Conservation (phyloP, 2,113 vertebrate genomes). For the Corydoras maculifer region DNA sequence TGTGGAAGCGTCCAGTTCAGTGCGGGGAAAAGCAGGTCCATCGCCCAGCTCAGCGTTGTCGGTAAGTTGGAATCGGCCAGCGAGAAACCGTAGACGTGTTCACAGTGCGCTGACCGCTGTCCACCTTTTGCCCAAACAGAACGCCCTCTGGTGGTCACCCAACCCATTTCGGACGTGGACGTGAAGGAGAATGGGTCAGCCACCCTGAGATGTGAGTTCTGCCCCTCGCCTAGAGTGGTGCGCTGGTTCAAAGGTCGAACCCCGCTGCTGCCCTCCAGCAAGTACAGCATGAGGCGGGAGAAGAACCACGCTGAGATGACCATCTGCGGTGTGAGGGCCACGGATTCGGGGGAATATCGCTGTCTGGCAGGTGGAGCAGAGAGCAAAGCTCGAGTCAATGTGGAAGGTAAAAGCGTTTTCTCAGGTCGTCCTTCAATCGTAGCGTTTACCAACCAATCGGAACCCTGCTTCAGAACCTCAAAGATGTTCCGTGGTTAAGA, state of each 20-base stretch:
- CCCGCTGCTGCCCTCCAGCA: conserved; percentile 68
- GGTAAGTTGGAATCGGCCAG: conserved; percentile 57
- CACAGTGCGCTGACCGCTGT: not conserved
- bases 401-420: conserved; percentile 68
- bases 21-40: conserved; percentile 86
- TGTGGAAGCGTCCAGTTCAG: conserved; percentile 79
- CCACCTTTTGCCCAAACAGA: conserved; percentile 58
- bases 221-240: conserved; percentile 79
- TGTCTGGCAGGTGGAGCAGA: conserved; percentile 78
- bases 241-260: conserved; percentile 83
- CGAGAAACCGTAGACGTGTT: not conserved
- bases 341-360: conserved; percentile 77
- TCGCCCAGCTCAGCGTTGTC: conserved; percentile 77
- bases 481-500: not conserved
- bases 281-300: conserved; percentile 74
- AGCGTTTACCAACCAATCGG: too few relatives aligned
- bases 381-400: conserved; percentile 70
- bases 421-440: not conserved
- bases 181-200: conserved; percentile 76
- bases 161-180: conserved; percentile 73
- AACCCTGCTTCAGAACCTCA: too few relatives aligned
- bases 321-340: conserved; percentile 65
- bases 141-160: conserved; percentile 72
- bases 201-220: conserved; percentile 82
- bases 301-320: conserved; percentile 74